Base-by-base conservation (phyloP, 1,140 invertebrate species). In the Leptinotarsa texana region DNA sequence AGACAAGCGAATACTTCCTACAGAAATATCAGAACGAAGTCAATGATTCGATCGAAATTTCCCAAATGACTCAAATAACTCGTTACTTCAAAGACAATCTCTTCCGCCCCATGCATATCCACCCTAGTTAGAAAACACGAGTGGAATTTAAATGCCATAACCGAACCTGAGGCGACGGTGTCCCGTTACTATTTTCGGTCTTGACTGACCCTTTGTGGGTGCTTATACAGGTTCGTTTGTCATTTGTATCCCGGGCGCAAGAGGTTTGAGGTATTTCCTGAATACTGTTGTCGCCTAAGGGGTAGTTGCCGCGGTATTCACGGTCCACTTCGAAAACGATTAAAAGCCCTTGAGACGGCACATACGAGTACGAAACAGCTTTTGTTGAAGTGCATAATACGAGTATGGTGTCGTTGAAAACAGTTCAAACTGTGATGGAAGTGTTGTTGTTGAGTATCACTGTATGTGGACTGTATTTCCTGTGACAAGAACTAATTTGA, bases 101-200 rank as follows among this genome's bases (percentile, higher is more conserved):
- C 13, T 57, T 57, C 51, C 51, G 3, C 17, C 51, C 17, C n/a
- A 8, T 57, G 51, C 51, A 17, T 57, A 15, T 57, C n/a, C 51
- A 5, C 51, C 51, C 13, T 8, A 18, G 51, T 18, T 17, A 57
- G n/a, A 8, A n/a, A 18, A 57, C 51, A 57, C 51, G 51, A n/a
- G n/a, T 17, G 51, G 51, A 57, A 57, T 57, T 57, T 18, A 57
- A 57, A 57, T 57, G n/a, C 51, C 51, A 57, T 57, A 57, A 57
- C 51, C 6, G 51, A 57, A 15, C 51, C 51, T 15, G 15, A 57
- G 51, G 51, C 51, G 51, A 57, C 4, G 51, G 51, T 17, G 15
- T 57, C 51, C 15, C n/a, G 51, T 57, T 57, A 0, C 51, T 57
- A 57, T 57, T 57, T n/a, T 57, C n/a, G 51, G 51, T 57, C 51